Conservation (phyloP, 1,140 invertebrate genomes). For the Nephila pilipes region DNA sequence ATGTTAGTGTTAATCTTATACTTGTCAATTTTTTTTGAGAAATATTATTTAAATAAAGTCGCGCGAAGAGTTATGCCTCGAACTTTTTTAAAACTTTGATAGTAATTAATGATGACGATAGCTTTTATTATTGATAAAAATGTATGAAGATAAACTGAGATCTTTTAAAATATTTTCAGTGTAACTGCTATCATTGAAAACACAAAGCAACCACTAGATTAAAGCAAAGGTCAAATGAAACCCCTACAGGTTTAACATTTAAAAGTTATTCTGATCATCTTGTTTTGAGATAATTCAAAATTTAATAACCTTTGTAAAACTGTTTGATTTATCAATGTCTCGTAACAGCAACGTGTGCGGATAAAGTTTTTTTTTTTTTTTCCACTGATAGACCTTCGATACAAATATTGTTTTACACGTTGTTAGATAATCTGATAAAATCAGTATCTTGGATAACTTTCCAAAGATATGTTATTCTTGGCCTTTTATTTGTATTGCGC, state of each 20-base stretch:
- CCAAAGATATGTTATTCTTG: background rate
- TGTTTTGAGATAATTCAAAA: background rate
- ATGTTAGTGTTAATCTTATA: too few species aligned
- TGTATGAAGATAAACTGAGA: too few species aligned
- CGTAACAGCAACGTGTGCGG: background rate
- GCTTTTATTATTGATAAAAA: too few species aligned
- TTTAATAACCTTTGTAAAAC: background rate
- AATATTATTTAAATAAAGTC: too few species aligned
- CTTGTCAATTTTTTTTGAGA: too few species aligned
- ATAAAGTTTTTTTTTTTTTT: background rate
- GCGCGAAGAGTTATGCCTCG: too few species aligned
- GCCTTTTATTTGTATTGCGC: background rate
- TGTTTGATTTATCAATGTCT: background rate
- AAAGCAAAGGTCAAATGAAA: background rate
- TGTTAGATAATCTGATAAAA: background rate
- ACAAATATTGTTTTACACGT: constrained; percentile 19
- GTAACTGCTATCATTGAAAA: background rate
- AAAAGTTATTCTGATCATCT: background rate
- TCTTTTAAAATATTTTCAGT: too few species aligned
- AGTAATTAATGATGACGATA: too few species aligned
- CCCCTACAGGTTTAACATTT: background rate
- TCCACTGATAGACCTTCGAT: constrained; percentile 14
- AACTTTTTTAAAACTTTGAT: too few species aligned
- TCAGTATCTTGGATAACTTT: background rate
- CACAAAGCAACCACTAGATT: background rate